Percentiles rank a stretch among this genome's conserved stretches.
Conservation (phyloP, 2,113 vertebrate species). For the Tupaia chinensis region DNA sequence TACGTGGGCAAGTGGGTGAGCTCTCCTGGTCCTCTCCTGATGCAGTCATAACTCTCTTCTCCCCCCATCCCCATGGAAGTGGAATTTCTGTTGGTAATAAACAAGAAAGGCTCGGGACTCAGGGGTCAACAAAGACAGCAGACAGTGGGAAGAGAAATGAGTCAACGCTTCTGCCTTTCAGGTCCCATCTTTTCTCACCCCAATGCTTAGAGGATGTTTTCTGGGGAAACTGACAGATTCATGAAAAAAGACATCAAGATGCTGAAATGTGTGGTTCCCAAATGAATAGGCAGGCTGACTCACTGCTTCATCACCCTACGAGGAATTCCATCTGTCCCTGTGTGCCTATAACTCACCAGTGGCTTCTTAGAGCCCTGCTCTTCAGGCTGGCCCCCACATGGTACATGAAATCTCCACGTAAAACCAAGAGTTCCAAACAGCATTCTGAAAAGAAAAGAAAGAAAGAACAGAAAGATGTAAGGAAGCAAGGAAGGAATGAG, state of each 20-base stretch:
- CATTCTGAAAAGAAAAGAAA: neutral
- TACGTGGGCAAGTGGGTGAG: no score
- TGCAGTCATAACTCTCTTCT: accelerated
- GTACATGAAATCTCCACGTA: neutral
- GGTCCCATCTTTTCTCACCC: neutral
- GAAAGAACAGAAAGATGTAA: no score
- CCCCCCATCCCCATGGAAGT: neutral
- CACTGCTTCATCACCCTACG: neutral
- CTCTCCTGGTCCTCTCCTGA: neutral
- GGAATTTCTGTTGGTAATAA: neutral
- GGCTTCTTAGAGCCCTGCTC: neutral
- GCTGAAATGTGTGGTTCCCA: neutral
- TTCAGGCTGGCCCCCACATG: no score
- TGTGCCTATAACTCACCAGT: neutral
- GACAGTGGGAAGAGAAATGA: neutral
- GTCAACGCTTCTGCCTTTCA: neutral
- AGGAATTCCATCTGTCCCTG: neutral
- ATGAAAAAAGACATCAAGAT: neutral
- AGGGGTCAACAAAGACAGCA: neutral
- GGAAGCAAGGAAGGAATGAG: no score
- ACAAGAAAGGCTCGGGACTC: neutral
- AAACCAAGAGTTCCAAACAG: neutral
- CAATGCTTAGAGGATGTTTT: neutral
- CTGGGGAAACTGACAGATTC: neutral
- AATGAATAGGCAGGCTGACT: neutral